These are phyloP conservation scores for Selenia dentaria DNA, from an alignment of 2,888 invertebrate genomes.

Conservation along the genomic window DNA sequence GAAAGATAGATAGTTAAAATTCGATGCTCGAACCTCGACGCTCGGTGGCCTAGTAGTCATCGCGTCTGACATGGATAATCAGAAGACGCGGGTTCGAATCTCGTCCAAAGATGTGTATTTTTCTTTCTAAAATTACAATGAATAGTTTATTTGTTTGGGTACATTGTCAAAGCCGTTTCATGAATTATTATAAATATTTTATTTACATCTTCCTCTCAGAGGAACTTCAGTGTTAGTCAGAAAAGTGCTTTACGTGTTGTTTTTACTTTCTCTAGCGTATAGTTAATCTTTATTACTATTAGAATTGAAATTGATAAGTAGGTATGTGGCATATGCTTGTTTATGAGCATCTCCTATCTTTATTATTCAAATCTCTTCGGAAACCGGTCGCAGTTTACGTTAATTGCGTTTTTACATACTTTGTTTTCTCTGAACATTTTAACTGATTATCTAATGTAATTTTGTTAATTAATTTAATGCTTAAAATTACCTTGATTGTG, in stretches of 20 bases:
- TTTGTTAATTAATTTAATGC: slow-evolving; percentile 31
- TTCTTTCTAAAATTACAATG: too few relatives aligned
- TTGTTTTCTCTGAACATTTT: slow-evolving; percentile 41
- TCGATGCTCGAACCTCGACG: too few relatives aligned
- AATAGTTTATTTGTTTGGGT: too few relatives aligned
- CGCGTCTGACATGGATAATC: too few relatives aligned
- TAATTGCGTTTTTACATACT: slow-evolving; percentile 64
- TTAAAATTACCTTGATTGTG: slow-evolving; percentile 16
- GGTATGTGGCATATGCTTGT: slow-evolving; percentile 79
- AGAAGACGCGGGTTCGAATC: too few relatives aligned
- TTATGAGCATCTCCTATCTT: slow-evolving; percentile 72
- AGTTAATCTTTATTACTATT: slow-evolving; percentile 54
- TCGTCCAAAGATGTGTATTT: too few relatives aligned
- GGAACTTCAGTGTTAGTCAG: slow-evolving; percentile 9
- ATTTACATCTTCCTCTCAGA: slow-evolving; percentile 6
- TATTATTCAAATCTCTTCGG: slow-evolving; percentile 67
- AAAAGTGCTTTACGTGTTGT: not conserved
- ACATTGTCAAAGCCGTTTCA: too few relatives aligned
- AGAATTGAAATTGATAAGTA: slow-evolving; percentile 77
- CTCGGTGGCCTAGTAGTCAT: too few relatives aligned
- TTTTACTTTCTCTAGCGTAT: slow-evolving; percentile 3
- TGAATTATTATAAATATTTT: too few relatives aligned
- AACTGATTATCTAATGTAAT: slow-evolving; percentile 38
- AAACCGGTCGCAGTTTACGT: slow-evolving; percentile 63
- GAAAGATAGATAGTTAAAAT: too few relatives aligned